Conservation (phyloP, 1,140 invertebrate genomes). For the Saccostrea cuccullata region DNA sequence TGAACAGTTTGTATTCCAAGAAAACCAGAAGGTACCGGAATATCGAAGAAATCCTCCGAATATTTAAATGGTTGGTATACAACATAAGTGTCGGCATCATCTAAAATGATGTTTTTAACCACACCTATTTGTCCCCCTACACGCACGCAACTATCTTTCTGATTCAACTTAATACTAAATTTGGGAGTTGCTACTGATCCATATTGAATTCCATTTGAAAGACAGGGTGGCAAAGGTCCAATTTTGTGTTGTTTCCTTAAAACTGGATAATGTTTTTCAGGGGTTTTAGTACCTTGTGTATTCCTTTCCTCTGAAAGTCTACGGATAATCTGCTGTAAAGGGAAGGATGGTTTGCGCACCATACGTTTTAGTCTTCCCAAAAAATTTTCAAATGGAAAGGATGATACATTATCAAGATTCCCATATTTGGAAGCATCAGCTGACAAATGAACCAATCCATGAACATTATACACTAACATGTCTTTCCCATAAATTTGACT, state of each 20-base stretch:
- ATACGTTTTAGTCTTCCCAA: constrained; percentile 76
- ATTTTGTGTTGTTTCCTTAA: not conserved
- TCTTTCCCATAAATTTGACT: constrained; percentile 68
- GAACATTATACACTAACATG: constrained; percentile 77
- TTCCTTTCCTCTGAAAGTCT: constrained; percentile 35
- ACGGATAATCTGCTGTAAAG: constrained; percentile 11
- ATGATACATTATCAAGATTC: constrained; percentile 73
- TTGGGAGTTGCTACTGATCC: not conserved
- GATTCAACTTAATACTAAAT: not conserved
- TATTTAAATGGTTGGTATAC: constrained; percentile 1
- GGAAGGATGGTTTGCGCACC: constrained; percentile 49
- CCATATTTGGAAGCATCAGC: constrained; percentile 77
- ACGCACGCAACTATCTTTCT: constrained; percentile 24
- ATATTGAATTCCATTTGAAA: not conserved
- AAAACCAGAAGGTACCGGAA: not conserved
- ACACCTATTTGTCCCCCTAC: not conserved
- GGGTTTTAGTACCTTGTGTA: not conserved
- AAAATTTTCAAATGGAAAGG: constrained; percentile 80
- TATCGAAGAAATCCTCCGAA: constrained; percentile 7
- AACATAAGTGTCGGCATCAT: not conserved
- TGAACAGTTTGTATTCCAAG: constrained; percentile 24
- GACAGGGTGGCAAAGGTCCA: not conserved
- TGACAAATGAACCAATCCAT: constrained; percentile 76
- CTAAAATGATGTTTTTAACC: constrained; percentile 7
- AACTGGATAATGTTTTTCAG: constrained; percentile 8